Evolutionary conservation across 2,888 invertebrate species (phyloP), one percentile per base, ranked within the genome.

Genomic region (Rhorus exstirpatorius): DNA sequence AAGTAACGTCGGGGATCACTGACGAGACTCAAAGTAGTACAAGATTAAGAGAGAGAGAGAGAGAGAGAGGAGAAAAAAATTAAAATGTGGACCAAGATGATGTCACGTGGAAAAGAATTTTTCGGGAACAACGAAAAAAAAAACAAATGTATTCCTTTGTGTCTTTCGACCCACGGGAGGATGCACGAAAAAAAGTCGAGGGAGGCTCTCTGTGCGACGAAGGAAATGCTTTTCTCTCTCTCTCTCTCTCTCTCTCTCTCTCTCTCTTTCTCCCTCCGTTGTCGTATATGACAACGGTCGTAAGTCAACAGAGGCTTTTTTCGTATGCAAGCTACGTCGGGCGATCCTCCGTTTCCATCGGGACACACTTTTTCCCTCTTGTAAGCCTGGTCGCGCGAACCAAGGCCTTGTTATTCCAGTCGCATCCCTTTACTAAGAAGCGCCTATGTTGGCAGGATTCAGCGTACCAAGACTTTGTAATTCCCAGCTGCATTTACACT

Each of bases 391-490:
- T 78, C 84, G 58, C 70, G 44, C 65, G 49, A 53, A 46, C 81
- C 83, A 78, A 79, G 79, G 87, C 61, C 88, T 91, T 90, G 88
- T 88, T 91, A 91, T 91, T 91, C 91, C 87, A 87, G 79, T 63
- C 87, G 87, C 90, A 88, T 89, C n/a, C 86, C 86, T 87, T 90
- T 89, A 88, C 87, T 85, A 85, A 89, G 90, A 89, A 90, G 81
- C 85, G 79, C 75, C 51, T 65, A n/a, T 75, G 63, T 74, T 44
- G 70, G 70, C 83, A 87, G 88, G 87, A 89, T 90, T 89, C 87
- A 79, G 80, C 85, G 88, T 85, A 86, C 65, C 88, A 88, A 86
- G 88, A 88, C 87, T 89, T 88, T 86, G 85, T 88, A 88, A 90
- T 91, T 90, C 87, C 80, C 84, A 72, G 76, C 44, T 76, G 65